Base-by-base conservation (phyloP, 2,888 invertebrate genomes). In the Calliopum simillimum region DNA sequence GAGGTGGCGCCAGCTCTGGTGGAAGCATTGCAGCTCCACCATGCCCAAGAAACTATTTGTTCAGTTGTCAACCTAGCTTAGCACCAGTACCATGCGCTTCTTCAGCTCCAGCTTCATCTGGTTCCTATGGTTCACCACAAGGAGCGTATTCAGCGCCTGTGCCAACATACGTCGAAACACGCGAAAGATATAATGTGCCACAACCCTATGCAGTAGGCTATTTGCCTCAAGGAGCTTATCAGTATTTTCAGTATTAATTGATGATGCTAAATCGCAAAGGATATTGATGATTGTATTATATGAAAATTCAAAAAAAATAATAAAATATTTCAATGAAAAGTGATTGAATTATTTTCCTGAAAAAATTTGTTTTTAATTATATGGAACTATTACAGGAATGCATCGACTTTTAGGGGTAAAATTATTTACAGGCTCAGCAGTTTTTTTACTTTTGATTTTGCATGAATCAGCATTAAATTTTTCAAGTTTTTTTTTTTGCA, bases 61-160 rank as follows among this genome's bases (percentile, higher is more conserved):
- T 81, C 67, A 81, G 81, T 72, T 81, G 82, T 67, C 79, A 79
- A 55, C 81, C 81, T 4, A 77, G 77, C 19, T 67, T 81, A 68
- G 70, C 76, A 16, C 79, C 78, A 2, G 80, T 75, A 8, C 81
- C 82, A 2, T 81, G 76, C 67, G 33, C 69, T 25, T 70, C 71
- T 14, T 13, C 46, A 76, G 75, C 14, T 75, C 73, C 76, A 4
- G 56, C 77, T 3, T 74, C 77, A 12, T 33, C 33, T 33, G 33
- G 33, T 3, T 78, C 80, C 25, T 79, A 80, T 56, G 68, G 62
- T 71, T 79, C 49, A 76, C 76, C 62, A 73, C 81, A 63, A 47
- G 83, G 81, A 21, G 81, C 82, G 43, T 83, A 82, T 73, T 82
- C 82, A 23, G 53, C 80, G 4, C 83, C 82, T 47, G 78, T 82